Conservation (phyloP, 2,797 vertebrate genomes). For the Pitangus sulphuratus region DNA sequence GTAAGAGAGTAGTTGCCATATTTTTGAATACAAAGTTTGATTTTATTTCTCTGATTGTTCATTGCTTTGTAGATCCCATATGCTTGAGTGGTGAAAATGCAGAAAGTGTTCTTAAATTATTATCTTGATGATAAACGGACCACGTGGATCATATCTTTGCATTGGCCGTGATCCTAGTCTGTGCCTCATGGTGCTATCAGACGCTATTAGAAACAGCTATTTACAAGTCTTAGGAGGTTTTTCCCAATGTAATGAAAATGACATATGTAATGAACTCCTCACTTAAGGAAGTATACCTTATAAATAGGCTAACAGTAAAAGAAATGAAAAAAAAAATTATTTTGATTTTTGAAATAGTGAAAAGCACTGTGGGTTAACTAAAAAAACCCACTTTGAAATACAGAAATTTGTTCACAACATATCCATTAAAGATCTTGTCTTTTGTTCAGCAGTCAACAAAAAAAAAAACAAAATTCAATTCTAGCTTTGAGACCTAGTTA, state of each 20-base stretch:
- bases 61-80: background rate
- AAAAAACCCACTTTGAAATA: background rate
- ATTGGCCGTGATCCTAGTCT: background rate
- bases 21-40: background rate
- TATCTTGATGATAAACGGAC: background rate
- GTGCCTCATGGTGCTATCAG: background rate
- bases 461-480: background rate
- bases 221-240: background rate
- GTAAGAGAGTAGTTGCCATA: background rate
- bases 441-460: background rate
- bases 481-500: background rate
- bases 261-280: background rate
- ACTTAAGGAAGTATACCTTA: background rate
- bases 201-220: background rate
- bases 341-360: background rate
- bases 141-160: background rate
- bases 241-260: background rate
- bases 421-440: background rate
- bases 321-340: background rate
- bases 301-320: background rate
- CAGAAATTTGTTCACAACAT: background rate
- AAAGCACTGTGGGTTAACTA: background rate
- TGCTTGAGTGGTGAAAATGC: background rate
- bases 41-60: background rate
- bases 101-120: background rate